Evolutionary conservation across 2,113 vertebrate species (phyloP).

Genomic region (Rattus norvegicus): DNA sequence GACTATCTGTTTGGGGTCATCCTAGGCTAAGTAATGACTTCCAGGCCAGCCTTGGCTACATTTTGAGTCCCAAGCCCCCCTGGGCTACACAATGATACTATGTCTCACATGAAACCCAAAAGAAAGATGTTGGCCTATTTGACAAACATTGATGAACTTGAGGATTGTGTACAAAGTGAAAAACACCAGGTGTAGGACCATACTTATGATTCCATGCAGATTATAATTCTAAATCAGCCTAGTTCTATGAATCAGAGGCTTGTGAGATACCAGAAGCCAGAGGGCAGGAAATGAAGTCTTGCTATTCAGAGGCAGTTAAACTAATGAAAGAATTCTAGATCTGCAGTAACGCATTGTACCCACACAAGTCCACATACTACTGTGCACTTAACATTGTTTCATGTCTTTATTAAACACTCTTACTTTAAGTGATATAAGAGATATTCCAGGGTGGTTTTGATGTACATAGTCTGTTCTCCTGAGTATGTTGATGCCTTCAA

Average conservation of each 20-base stretch:
- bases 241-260: background rate
- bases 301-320: background rate
- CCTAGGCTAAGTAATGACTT: background rate
- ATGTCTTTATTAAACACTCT: background rate
- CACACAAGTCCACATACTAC: too few relatives aligned
- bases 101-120: background rate
- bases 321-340: background rate
- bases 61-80: rapidly evolving
- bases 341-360: background rate
- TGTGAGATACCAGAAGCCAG: background rate
- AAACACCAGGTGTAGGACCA: background rate
- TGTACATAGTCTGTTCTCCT: too few relatives aligned
- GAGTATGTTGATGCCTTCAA: background rate
- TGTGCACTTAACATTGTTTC: background rate
- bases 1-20: too few relatives aligned
- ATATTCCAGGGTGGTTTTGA: background rate
- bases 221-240: background rate
- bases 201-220: background rate
- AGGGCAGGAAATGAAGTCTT: too few relatives aligned
- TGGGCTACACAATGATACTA: background rate
- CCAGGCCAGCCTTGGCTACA: rapidly evolving
- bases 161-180: background rate
- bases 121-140: too few relatives aligned
- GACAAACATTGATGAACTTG: background rate
- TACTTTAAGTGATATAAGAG: background rate